Evolutionary conservation across 2,888 invertebrate genomes (phyloP), one percentile per base, ranked within the genome.

Genomic region (Latrodectus hesperus): DNA sequence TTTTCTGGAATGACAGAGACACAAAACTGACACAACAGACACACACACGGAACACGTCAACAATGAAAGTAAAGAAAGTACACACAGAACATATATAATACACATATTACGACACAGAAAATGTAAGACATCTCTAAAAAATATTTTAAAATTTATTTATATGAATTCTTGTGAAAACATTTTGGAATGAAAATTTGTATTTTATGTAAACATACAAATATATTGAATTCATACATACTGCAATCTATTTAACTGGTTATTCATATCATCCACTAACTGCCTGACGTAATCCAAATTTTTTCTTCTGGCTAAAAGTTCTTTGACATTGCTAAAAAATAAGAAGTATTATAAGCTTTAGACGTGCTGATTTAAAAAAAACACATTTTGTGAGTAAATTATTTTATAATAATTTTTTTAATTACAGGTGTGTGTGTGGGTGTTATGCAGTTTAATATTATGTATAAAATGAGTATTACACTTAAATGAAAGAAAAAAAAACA

Each of bases 1-100:
- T 89, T 92, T 92, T 89, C 91, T 91, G 90, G 8, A 80, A 85
- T 52, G 52, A 16, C 49, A 22, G 53, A 60, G 55, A 75, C n/a
- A 51, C 14, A 26, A 70, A 17, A 51, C n/a, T 11, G 70, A 14
- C 16, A 17, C 38, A 75, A 82, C 82, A 82, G 10, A 10, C 26
- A 82, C 26, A 22, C 5, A 38, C 38, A 38, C 38, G 17, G 6
- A 67, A 51, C 49, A 72, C 14, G 0, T 60, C n/a, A 9, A 38
- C 52, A 77, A 3, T 1, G 17, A n/a, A 68, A 68, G 68, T n/a
- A 51, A 64, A 64, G 9, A 10, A 9, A 72, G 64, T 49, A 9
- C 14, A 79, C 11, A 26, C 52, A 70, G 17, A 22, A 11, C 70
- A 55, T 38, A 55, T 38, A n/a, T 9, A 38, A 17, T 51, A 26